These are phyloP conservation scores for Strongylocentrotus purpuratus DNA, from an alignment of 35 echinoderm and acorn worm genomes.

Conservation along the genomic window DNA sequence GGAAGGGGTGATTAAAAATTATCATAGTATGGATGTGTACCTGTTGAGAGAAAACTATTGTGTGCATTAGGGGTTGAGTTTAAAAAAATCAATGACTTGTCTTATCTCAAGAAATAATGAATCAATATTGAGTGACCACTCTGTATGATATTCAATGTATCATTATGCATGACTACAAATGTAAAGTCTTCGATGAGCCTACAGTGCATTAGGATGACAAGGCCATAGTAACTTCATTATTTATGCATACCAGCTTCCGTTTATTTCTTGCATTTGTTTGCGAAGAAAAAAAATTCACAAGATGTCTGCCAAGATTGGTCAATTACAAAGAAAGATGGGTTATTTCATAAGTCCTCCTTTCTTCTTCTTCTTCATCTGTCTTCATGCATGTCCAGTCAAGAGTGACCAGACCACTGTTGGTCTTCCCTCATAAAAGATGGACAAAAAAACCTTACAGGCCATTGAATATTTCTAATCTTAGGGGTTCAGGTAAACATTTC, in stretches of 20 bases:
- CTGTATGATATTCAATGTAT: background rate
- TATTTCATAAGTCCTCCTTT: background rate
- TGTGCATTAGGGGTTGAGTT: background rate
- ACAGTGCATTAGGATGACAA: background rate
- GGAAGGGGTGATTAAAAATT: background rate
- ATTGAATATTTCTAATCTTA: constrained; percentile 23
- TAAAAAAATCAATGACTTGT: background rate
- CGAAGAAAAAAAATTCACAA: background rate
- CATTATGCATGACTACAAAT: background rate
- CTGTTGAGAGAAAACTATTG: background rate
- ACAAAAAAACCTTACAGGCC: background rate
- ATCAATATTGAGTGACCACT: no score
- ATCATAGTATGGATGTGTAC: no score
- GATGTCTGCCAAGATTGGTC: background rate
- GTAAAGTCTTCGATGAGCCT: background rate
- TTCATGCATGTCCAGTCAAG: constrained; percentile 29
- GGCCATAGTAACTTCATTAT: background rate
- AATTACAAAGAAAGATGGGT: background rate
- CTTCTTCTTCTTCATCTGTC: background rate
- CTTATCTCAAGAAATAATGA: no score
- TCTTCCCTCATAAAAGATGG: constrained; percentile 30
- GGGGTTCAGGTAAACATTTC: background rate
- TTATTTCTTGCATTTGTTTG: background rate
- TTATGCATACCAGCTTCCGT: background rate
- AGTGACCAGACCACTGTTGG: constrained; percentile 42